Percentiles rank a stretch among this genome's conserved stretches.
Evolutionary conservation across 1,140 invertebrate genomes (phyloP).

Genomic region (Arctopsyche grandis): DNA sequence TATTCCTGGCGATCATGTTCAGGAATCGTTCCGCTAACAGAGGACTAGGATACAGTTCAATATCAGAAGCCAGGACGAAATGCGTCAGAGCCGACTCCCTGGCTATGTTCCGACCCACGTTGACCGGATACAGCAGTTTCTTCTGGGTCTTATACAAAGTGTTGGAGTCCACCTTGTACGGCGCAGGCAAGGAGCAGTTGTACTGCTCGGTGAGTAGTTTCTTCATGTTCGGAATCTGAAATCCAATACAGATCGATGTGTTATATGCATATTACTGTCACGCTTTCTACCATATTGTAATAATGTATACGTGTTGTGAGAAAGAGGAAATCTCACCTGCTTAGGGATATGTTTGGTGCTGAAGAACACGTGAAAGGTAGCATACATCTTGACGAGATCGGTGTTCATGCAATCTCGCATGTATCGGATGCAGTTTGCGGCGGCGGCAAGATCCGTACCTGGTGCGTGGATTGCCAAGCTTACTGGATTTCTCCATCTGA

Average conservation of each 20-base stretch:
- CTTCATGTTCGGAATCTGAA: slow-evolving; percentile 73
- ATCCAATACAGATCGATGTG: slow-evolving; percentile 47
- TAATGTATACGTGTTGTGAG: not conserved
- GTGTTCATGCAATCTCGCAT: slow-evolving; percentile 73
- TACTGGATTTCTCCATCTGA: slow-evolving; percentile 74
- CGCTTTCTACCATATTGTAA: not conserved
- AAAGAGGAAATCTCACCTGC: slow-evolving; percentile 65
- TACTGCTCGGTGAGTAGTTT: slow-evolving; percentile 70
- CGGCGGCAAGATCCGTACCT: slow-evolving; percentile 73
- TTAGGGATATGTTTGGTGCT: slow-evolving; percentile 85
- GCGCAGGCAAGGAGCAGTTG: slow-evolving; percentile 76
- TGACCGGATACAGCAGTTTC: slow-evolving; percentile 86
- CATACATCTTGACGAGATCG: slow-evolving; percentile 75
- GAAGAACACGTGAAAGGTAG: slow-evolving; percentile 90
- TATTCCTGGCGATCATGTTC: slow-evolving; percentile 82
- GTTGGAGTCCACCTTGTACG: slow-evolving; percentile 74
- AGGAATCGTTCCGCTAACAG: slow-evolving; percentile 79
- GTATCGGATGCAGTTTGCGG: slow-evolving; percentile 75
- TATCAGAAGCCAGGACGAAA: slow-evolving; percentile 87
- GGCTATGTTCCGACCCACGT: slow-evolving; percentile 87
- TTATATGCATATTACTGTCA: too few relatives aligned
- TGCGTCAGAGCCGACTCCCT: slow-evolving; percentile 83
- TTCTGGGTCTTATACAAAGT: slow-evolving; percentile 82
- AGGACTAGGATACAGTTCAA: slow-evolving; percentile 88
- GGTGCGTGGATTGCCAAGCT: slow-evolving; percentile 82